phyloP scores from a whole-genome alignment of 2,113 vertebrate genomes.

The Ptilonorhynchus violaceus region DNA sequence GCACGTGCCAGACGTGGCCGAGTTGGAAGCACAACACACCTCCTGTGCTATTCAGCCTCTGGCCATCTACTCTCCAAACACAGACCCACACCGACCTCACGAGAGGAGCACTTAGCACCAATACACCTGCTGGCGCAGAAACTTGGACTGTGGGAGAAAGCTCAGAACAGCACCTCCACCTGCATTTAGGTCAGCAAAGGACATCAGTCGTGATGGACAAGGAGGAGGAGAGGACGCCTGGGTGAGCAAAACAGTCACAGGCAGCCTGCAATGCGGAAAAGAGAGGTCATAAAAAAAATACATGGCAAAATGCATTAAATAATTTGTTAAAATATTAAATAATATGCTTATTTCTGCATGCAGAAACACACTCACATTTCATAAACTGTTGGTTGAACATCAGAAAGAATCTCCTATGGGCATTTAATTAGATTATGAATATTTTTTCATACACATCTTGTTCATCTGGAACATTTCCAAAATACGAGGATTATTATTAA shows the following conservation, averaged over 20 bases:
- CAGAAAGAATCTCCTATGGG: slow-evolving; percentile 12
- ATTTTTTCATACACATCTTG: background rate
- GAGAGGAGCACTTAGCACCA: background rate
- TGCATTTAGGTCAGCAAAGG: background rate
- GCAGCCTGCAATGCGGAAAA: background rate
- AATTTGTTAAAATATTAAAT: background rate
- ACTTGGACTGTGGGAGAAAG: background rate
- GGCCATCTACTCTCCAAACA: background rate
- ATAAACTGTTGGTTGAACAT: background rate
- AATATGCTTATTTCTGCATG: background rate
- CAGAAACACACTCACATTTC: background rate
- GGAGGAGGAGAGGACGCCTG: background rate
- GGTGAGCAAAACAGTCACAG: background rate
- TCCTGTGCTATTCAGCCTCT: background rate
- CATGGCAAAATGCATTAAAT: background rate
- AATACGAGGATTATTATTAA: background rate
- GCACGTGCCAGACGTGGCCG: fast-evolving
- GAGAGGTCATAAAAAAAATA: background rate
- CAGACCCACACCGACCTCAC: background rate
- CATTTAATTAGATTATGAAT: background rate
- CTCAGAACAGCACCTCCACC: background rate
- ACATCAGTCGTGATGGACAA: fast-evolving
- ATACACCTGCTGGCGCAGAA: background rate
- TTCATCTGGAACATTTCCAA: background rate
- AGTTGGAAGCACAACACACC: background rate